phyloP scores from a whole-genome alignment of 2,888 invertebrate species.

The Hirtodrosophila confusa region DNA sequence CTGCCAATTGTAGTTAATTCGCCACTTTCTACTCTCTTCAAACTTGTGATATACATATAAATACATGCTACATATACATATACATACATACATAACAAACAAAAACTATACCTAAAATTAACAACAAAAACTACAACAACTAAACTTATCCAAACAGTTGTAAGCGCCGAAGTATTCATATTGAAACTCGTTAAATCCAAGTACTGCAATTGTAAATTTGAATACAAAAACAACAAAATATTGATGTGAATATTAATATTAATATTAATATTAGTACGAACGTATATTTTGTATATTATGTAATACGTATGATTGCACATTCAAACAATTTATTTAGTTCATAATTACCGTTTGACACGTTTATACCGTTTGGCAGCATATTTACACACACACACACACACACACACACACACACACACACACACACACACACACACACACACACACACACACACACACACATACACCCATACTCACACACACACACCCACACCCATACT shows the following conservation, averaged over 20 bases:
- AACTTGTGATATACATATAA: slow-evolving; percentile 75
- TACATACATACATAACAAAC: slow-evolving; percentile 16
- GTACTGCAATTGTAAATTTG: background rate
- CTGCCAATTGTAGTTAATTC: slow-evolving; percentile 70
- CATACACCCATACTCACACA: slow-evolving; percentile 8
- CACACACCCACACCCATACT: slow-evolving; percentile 6
- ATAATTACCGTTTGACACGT: background rate
- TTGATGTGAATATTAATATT: background rate
- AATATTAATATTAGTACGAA: slow-evolving; percentile 1
- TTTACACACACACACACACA: slow-evolving; percentile 10
- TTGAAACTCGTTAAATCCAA: background rate
- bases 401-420: slow-evolving; percentile 7
- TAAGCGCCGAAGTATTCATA: slow-evolving; percentile 14
- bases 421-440: slow-evolving; percentile 7
- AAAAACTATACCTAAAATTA: background rate
- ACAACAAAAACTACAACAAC: slow-evolving; percentile 2
- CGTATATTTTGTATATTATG: slow-evolving; percentile 19
- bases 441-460: slow-evolving; percentile 8
- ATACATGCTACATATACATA: slow-evolving; percentile 2
- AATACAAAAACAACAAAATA: background rate
- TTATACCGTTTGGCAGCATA: background rate
- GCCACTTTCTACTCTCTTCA: slow-evolving; percentile 71
- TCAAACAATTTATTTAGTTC: slow-evolving; percentile 1
- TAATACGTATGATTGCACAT: slow-evolving; percentile 7
- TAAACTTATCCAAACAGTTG: background rate